Evolutionary conservation across 2,113 vertebrate species (phyloP), one percentile per base, ranked within the genome.

Genomic region (Rhabdornis inornatus): DNA sequence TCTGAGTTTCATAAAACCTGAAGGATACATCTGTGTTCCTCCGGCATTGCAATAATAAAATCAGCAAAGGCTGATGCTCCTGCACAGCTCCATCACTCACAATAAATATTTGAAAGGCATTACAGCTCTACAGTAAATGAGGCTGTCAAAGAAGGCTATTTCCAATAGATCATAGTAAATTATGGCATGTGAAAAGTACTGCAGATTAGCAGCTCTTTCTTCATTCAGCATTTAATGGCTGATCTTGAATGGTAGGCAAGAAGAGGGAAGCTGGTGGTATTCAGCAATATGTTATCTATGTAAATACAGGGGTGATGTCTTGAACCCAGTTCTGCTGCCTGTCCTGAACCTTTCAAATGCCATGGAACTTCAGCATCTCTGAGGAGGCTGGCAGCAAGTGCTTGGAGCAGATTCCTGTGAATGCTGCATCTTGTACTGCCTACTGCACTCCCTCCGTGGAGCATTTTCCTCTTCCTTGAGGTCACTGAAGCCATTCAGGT

Each of bases 61-160:
- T 76, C 70, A 55, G 83, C n/a, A 35, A 84, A 71, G 60, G 93
- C 69, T 61, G 45, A 60, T 70, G 59, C 27, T 75, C 7, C 49
- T 50, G 61, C 0, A 1, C 0, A 2, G 68, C 33, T 89, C 33
- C 83, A 69, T 92, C 5, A 16, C 65, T 96, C 92, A 65, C 86
- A 89, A 90, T 87, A 93, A 86, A 78, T 85, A 92, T 60, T 74
- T 83, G 74, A 95, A 84, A 96, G 81, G 64, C 63, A 47, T 80
- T 86, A 66, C 2, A 2, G 55, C 66, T 88, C 75, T 16, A 11
- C 75, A 47, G 71, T 60, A 91, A 94, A 96, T 56, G 78, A 92
- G 75, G n/a, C 81, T 90, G 81, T 76, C 92, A 85, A 80, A 84
- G 78, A 79, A 77, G 89, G 75, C 57, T 59, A 49, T 33, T 89